These are phyloP conservation scores for Rhincodon typus DNA, from an alignment of 2,797 vertebrate species.

Conservation along the genomic window DNA sequence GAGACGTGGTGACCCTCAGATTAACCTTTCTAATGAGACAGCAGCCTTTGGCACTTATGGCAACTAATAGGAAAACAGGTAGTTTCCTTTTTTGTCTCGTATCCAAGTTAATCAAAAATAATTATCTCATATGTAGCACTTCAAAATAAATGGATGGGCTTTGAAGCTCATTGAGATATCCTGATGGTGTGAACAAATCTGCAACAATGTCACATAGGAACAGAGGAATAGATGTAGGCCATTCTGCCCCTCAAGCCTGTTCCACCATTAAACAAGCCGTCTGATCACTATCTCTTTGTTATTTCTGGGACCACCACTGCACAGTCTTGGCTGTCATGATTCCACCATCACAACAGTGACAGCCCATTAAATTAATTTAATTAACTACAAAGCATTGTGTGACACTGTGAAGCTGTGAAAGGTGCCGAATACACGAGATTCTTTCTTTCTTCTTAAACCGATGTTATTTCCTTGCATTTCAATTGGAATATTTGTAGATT, in stretches of 20 bases:
- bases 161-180: neutral
- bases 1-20: no score
- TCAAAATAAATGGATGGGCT: neutral
- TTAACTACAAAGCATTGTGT: neutral
- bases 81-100: neutral
- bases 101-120: slow-evolving; percentile 1
- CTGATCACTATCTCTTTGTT: neutral
- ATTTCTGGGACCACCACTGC: neutral
- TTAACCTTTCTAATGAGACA: no score
- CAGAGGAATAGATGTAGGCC: no score
- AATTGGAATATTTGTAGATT: neutral
- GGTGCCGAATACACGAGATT: neutral
- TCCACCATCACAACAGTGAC: neutral
- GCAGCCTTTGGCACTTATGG: no score
- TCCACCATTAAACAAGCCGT: no score
- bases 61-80: no score
- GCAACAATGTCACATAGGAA: neutral
- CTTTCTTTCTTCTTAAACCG: neutral
- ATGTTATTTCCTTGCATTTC: neutral
- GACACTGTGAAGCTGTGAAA: neutral
- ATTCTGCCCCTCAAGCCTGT: no score
- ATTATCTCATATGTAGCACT: neutral
- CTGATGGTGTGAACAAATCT: neutral
- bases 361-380: neutral
- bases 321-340: neutral